Evolutionary conservation across 2,797 vertebrate genomes (phyloP).

Genomic region (Liasis olivaceus): DNA sequence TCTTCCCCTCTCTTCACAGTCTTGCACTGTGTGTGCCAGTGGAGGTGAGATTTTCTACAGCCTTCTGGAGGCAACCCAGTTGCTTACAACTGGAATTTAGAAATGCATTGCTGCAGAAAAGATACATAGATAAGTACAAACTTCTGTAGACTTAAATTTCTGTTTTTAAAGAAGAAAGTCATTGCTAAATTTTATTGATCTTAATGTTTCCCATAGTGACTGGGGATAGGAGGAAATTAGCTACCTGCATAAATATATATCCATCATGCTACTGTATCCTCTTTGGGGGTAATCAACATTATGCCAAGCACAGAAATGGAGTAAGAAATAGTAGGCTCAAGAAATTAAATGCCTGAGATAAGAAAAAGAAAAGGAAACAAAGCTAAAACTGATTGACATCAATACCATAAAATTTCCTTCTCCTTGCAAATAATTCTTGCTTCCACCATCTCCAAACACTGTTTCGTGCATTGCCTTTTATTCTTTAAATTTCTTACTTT

Average conservation of each 20-base stretch:
- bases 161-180: not conserved
- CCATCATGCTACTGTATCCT: not conserved
- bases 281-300: not conserved
- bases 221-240: not conserved
- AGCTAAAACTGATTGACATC: not conserved
- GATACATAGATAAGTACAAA: not conserved
- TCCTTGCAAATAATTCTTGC: not conserved
- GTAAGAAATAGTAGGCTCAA: no score
- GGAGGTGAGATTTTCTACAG: slow-evolving; percentile 12
- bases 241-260: not conserved
- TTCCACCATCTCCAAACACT: not conserved
- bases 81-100: not conserved
- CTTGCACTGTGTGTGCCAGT: not conserved
- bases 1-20: slow-evolving; percentile 10
- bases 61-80: not conserved
- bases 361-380: not conserved
- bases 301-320: no score
- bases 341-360: no score
- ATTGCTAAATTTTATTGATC: not conserved
- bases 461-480: not conserved
- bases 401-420: not conserved
- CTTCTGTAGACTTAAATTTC: not conserved
- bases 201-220: not conserved
- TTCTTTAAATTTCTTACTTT: not conserved
- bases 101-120: not conserved